These are phyloP conservation scores for Iselma pallidipennis DNA, from an alignment of 2,888 invertebrate species.

Conservation along the genomic window DNA sequence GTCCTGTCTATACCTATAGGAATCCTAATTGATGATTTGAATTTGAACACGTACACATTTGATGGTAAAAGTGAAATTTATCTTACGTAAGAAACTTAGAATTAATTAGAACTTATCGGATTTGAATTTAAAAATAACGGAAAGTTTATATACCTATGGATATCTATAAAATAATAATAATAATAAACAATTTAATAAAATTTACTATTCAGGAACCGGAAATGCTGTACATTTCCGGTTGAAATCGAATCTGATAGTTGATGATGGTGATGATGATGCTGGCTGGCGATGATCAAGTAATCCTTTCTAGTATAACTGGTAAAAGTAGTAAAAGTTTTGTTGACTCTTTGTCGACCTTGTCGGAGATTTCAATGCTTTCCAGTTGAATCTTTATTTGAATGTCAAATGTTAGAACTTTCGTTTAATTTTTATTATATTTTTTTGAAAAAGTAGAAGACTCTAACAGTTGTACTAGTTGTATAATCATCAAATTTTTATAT, in stretches of 20 bases:
- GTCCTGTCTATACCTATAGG: no score
- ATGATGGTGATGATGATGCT: no score
- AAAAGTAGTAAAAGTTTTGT: conserved; percentile 22
- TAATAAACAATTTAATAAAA: neutral
- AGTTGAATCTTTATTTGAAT: neutral
- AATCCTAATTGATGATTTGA: no score
- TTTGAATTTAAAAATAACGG: neutral
- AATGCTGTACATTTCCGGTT: no score
- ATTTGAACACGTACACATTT: neutral
- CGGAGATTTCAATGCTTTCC: conserved; percentile 14
- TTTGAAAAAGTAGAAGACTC: neutral
- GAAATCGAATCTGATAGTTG: no score
- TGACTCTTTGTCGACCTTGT: conserved; percentile 14
- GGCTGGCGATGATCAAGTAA: neutral
- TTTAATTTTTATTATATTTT: neutral
- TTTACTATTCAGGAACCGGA: neutral
- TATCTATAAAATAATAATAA: neutral
- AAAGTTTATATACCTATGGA: no score
- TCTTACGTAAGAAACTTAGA: conserved; percentile 14
- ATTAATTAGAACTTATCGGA: conserved; percentile 12
- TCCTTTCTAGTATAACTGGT: conserved; percentile 6
- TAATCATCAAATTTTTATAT: no score
- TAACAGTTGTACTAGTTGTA: no score
- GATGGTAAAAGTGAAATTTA: conserved; percentile 21
- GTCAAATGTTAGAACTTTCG: neutral